Percentiles rank a stretch among this genome's conserved stretches.
phyloP scores from a whole-genome alignment of 2,888 invertebrate genomes.

The Tetragonula carbonaria region DNA sequence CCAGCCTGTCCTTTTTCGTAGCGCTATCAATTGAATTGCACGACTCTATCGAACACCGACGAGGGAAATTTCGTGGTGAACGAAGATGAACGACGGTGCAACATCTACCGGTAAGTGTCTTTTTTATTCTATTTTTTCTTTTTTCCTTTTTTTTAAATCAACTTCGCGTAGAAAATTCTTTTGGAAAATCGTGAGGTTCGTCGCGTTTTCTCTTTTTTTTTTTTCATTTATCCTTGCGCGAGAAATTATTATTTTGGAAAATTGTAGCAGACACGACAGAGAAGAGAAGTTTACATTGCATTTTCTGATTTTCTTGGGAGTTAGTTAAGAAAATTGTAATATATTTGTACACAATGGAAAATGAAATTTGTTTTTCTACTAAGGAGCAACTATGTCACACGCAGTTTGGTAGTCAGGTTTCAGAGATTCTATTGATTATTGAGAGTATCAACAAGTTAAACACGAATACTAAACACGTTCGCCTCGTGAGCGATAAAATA shows the following conservation, averaged over 20 bases:
- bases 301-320: no score
- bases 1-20: constrained; percentile 21
- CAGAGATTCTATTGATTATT: constrained; percentile 1
- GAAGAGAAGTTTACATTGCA: no score
- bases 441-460: constrained; percentile 22
- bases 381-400: background rate
- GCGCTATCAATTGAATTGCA: constrained; percentile 25
- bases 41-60: background rate
- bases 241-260: no score
- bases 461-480: constrained; percentile 1
- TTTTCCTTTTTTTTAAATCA: background rate
- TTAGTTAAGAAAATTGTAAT: no score
- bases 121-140: background rate
- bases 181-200: background rate
- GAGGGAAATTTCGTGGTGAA: background rate
- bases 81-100: constrained; percentile 24
- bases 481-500: constrained; percentile 6
- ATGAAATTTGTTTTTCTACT: background rate
- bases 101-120: constrained; percentile 50
- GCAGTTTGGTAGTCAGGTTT: background rate
- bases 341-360: background rate
- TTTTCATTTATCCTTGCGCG: no score
- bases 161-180: background rate
- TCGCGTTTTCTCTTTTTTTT: no score
- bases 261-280: no score